A percentile compares a stretch with the other conserved stretches of the same genome.
phyloP scores from a whole-genome alignment of 2,797 vertebrate genomes.

The Takifugu rubripes region DNA sequence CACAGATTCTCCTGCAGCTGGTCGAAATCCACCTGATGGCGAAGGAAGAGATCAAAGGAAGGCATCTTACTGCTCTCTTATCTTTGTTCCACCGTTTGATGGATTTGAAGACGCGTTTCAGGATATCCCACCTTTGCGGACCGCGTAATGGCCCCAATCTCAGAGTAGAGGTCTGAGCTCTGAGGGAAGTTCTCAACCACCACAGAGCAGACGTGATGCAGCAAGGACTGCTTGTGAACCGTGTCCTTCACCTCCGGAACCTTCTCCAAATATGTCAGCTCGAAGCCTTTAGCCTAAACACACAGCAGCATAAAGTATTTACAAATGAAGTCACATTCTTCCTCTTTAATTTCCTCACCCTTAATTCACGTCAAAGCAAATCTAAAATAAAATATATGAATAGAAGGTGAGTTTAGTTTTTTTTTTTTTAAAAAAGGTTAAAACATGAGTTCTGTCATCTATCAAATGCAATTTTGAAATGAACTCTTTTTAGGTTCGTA shows the following conservation, averaged over 20 bases:
- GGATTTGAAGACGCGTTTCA: background rate
- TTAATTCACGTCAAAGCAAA: no score
- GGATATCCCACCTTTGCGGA: conserved; percentile 84
- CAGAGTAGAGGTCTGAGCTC: conserved; percentile 91
- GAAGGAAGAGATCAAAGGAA: background rate
- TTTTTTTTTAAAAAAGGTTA: no score
- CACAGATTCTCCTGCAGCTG: conserved; percentile 91
- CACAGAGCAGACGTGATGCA: conserved; percentile 88
- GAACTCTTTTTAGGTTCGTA: background rate
- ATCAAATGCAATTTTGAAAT: no score
- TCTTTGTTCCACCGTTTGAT: no score
- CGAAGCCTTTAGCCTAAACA: conserved; percentile 89
- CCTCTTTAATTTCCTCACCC: no score
- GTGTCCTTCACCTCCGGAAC: conserved; percentile 96
- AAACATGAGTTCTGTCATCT: no score
- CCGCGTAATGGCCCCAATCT: conserved; percentile 90
- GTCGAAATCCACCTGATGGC: conserved; percentile 89
- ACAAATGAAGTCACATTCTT: background rate
- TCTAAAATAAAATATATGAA: background rate
- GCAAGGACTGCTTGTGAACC: conserved; percentile 91
- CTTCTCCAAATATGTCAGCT: conserved; percentile 93
- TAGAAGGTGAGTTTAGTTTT: no score
- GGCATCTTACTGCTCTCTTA: background rate
- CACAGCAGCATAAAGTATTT: conserved; percentile 1
- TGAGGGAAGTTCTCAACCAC: conserved; percentile 93